Percentiles rank a stretch among this genome's conserved stretches.
These are phyloP conservation scores for Lepus townsendii DNA, from an alignment of 2,797 vertebrate genomes.

Conservation along the genomic window DNA sequence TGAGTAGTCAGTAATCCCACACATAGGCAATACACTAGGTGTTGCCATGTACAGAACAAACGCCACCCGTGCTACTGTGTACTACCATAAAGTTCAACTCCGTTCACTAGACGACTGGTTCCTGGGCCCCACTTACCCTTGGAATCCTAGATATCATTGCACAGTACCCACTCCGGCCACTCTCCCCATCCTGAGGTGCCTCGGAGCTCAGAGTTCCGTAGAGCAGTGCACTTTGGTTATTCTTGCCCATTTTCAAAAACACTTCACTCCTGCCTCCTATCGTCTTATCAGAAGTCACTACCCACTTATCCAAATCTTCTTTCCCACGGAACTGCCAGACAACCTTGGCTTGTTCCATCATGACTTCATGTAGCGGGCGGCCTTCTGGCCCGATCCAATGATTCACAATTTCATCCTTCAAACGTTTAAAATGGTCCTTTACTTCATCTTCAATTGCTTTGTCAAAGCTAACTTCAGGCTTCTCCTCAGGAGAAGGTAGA, in stretches of 20 bases:
- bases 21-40: neutral
- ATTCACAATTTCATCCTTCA: constrained; percentile 90
- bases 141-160: constrained; percentile 90
- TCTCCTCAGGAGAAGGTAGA: constrained; percentile 87
- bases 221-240: constrained; percentile 92
- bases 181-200: constrained; percentile 94
- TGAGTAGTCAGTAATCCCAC: neutral
- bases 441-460: constrained; percentile 90
- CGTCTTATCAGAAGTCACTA: constrained; percentile 93
- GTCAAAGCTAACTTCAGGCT: constrained; percentile 89
- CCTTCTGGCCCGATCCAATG: constrained; percentile 91
- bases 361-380: constrained; percentile 85
- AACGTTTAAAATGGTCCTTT: constrained; percentile 89
- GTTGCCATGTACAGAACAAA: constrained; percentile 40
- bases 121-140: constrained; percentile 89
- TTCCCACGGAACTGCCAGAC: constrained; percentile 95
- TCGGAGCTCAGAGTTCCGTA: constrained; percentile 92
- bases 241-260: constrained; percentile 91
- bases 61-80: neutral
- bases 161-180: constrained; percentile 96
- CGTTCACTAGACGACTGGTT: neutral
- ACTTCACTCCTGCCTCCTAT: constrained; percentile 95
- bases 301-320: constrained; percentile 94
- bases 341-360: constrained; percentile 94
- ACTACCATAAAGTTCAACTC: neutral